Base-by-base conservation (phyloP, 2,113 vertebrate species). In the Chitala chitala region DNA sequence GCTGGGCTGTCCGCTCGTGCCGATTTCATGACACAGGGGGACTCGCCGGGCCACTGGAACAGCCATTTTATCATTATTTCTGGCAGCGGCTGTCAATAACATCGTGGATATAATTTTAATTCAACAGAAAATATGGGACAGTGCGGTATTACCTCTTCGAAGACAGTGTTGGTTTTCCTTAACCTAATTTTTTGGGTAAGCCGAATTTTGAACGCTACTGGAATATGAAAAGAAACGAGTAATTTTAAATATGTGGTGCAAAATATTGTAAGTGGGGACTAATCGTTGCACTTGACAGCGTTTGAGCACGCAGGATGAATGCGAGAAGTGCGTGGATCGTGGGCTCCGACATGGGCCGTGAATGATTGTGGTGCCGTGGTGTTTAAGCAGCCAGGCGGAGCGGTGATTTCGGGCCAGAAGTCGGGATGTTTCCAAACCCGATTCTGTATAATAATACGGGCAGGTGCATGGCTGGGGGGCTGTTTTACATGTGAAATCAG, bases 111-210 rank as follows among this genome's bases (percentile, higher is more conserved):
- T 12, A 22, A 29, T 33, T 31, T n/a, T n/a, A n/a, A 31, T 63
- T 4, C 15, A 48, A 48, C 42, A 55, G 51, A 44, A 59, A 77
- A 46, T 50, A 91, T 92, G 90, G 88, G 90, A 40, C 95, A 98
- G 87, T 98, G 96, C 78, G 96, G 95, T 26, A 94, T 98, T 77
- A 98, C 94, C 70, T 98, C 96, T 17, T 98, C 96, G 55, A 98
- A 98, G 87, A 98, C 96, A 64, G 95, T 98, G 64, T 78, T 98
- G 81, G 94, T 98, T 78, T 98, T 98, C 79, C 93, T 98, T 68
- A 98, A 98, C 81, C 94, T 98, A 59, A 98, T 98, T 79, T 98
- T 98, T 78, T 98, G 96, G 96, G 96, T 90, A 77, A 91, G 88
- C 15, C 68, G 61, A 73, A 33, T 6, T 63, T 38, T 36, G 29